Conservation (phyloP, 2,797 vertebrate genomes). For the Propithecus deckenii region DNA sequence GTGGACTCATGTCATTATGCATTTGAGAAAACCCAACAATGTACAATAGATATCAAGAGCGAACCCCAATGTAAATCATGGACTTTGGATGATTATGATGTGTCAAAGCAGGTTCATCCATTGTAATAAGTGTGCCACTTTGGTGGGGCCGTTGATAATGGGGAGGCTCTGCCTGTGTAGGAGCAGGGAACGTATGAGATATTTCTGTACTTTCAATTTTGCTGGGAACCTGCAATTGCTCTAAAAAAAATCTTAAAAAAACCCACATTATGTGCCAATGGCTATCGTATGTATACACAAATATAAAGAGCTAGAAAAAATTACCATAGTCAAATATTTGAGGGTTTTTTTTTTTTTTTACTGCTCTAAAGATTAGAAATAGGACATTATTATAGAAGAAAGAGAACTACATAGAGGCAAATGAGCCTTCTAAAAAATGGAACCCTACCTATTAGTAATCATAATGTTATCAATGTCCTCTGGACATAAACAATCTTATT, state of each 20-base stretch:
- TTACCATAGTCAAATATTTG: neutral
- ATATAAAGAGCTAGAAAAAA: neutral
- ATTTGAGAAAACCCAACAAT: neutral
- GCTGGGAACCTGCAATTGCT: neutral
- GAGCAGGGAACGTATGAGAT: rapidly evolving
- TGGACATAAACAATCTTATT: neutral
- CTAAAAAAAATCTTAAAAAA: neutral
- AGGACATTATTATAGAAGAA: neutral
- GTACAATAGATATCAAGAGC: neutral
- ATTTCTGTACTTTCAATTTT: neutral
- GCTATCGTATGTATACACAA: neutral
- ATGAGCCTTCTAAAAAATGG: neutral
- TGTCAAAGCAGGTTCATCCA: neutral
- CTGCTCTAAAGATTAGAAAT: neutral
- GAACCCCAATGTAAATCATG: neutral
- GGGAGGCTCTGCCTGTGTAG: too few relatives aligned
- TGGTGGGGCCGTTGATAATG: neutral
- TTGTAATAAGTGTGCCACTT: too few relatives aligned
- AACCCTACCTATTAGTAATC: neutral
- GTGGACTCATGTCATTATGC: neutral
- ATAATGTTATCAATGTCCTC: neutral
- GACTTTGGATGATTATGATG: neutral
- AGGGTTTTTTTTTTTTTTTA: neutral
- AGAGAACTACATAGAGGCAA: neutral
- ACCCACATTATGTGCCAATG: neutral